Evolutionary conservation across 2,797 vertebrate genomes (phyloP).

Genomic region (Okamejei kenojei): DNA sequence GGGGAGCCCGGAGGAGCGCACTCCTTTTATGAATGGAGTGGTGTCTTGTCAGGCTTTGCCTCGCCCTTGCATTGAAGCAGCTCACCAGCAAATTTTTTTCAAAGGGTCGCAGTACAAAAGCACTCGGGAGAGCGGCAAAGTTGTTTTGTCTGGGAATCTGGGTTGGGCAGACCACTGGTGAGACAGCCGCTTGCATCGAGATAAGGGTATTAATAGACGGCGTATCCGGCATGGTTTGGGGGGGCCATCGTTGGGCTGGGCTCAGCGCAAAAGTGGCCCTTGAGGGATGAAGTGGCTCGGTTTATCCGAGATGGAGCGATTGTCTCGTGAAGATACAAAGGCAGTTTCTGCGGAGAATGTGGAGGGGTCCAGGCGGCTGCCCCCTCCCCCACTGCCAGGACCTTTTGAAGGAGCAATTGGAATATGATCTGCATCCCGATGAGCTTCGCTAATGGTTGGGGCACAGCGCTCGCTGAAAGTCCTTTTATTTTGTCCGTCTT

Average conservation of each 20-base stretch:
- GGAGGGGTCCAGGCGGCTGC: background rate
- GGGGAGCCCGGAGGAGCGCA: background rate
- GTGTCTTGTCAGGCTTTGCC: background rate
- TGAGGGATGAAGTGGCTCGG: background rate
- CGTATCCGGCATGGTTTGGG: background rate
- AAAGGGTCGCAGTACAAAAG: background rate
- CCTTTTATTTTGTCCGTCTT: constrained; percentile 41
- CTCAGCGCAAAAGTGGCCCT: too few relatives aligned
- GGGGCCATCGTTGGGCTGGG: too few relatives aligned
- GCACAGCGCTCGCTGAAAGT: constrained; percentile 57
- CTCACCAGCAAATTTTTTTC: background rate
- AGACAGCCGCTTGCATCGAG: background rate
- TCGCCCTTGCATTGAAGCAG: background rate
- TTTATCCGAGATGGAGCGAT: background rate
- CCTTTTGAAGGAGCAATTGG: constrained; percentile 50
- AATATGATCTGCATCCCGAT: constrained; percentile 67
- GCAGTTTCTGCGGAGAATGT: background rate
- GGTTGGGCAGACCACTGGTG: background rate
- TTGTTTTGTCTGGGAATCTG: constrained; percentile 10
- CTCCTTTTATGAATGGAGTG: background rate
- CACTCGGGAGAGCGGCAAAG: background rate
- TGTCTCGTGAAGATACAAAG: background rate
- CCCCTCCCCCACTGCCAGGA: too few relatives aligned
- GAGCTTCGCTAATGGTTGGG: constrained; percentile 60
- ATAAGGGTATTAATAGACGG: background rate